Evolutionary conservation across 2,888 invertebrate genomes (phyloP), one percentile per base, ranked within the genome.

Genomic region (Brenthis daphne): DNA sequence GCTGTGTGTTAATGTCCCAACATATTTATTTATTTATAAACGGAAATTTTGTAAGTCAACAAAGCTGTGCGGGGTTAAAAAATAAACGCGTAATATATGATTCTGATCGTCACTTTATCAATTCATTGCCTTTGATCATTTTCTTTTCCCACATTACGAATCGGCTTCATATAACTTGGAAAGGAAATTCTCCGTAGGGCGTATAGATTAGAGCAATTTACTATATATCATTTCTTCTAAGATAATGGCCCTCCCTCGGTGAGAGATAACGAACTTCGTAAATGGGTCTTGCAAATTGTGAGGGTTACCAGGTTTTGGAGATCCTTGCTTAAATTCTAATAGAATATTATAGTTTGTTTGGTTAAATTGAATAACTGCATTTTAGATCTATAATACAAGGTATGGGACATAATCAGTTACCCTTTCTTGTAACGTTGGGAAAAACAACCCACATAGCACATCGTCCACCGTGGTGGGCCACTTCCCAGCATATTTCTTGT

Each of bases 161-260:
- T 69, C 71, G 37, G 56, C 63, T 54, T 54, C 48, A 65, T 57
- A 16, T 56, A 58, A 37, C 48, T 65, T 61, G 57, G 63, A 69
- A 70, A 65, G 57, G 56, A 68, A 74, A 73, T 71, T 66, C 74
- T 71, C 65, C 24, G 57, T 65, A 66, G 65, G 67, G 64, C 70
- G 68, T 70, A 72, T 74, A 73, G 70, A 89, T 89, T 88, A 89
- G 81, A 82, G 79, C 80, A 81, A 87, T 89, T 87, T 86, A 79
- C 79, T 82, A 81, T 82, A 85, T 86, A 88, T 86, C 84, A 86
- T 86, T 84, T 83, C 85, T 81, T 83, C 80, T 81, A 83, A 85
- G 85, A 87, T 88, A 89, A 88, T 86, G 79, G 83, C 75, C 80
- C 77, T 82, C 87, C 87, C 87, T 77, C 75, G 79, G 85, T 75